Conservation (phyloP, 2,888 invertebrate genomes). For the Lepidochitona cinerea region DNA sequence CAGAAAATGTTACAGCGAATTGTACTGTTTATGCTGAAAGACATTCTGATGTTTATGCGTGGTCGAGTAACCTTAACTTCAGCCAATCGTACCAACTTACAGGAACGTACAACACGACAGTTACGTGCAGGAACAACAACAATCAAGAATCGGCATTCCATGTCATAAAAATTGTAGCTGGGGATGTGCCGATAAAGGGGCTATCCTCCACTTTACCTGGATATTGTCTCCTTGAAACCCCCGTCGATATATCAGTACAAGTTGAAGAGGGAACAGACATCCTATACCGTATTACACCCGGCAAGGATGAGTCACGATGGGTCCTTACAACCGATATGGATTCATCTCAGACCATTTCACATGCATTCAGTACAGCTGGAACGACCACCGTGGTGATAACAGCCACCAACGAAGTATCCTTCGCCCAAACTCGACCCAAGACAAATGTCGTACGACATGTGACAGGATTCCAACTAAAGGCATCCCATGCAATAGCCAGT, state of each 20-base stretch:
- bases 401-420: background rate
- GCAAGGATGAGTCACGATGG: background rate
- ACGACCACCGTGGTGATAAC: background rate
- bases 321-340: background rate
- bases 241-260: background rate
- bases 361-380: background rate
- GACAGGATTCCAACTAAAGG: background rate
- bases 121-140: background rate
- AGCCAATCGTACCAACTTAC: background rate
- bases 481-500: background rate
- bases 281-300: background rate
- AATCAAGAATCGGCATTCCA: background rate
- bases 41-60: background rate
- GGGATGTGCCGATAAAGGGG: background rate
- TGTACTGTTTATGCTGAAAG: background rate
- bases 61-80: background rate
- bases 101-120: background rate
- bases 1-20: background rate
- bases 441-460: background rate
- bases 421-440: background rate
- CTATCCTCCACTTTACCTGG: background rate
- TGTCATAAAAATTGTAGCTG: background rate
- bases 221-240: background rate
- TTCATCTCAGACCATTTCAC: background rate
- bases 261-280: background rate